Evolutionary conservation across 2,113 vertebrate genomes (phyloP).

Genomic region (Pelodiscus sinensis): DNA sequence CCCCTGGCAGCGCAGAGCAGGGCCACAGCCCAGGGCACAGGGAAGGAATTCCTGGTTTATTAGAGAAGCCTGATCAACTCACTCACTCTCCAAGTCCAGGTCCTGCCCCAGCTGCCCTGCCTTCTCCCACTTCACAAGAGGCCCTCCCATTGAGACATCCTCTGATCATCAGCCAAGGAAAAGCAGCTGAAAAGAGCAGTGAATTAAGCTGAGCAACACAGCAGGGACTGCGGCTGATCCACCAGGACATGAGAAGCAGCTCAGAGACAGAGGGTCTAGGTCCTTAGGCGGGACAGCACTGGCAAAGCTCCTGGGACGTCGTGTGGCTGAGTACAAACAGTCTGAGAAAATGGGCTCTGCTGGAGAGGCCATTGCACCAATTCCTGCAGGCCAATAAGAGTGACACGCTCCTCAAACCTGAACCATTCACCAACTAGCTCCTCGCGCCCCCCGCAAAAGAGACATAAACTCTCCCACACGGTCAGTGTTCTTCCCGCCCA

Average conservation of each 20-base stretch:
- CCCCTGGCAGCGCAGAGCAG: neutral
- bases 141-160: neutral
- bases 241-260: accelerated
- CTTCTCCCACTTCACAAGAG: neutral
- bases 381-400: neutral
- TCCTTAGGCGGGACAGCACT: accelerated
- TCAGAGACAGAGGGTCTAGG: neutral
- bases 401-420: accelerated
- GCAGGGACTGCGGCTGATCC: accelerated
- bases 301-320: accelerated
- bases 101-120: accelerated
- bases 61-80: accelerated
- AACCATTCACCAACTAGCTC: neutral
- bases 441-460: neutral
- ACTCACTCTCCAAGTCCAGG: accelerated
- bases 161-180: neutral
- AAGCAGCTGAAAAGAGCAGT: neutral
- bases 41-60: neutral
- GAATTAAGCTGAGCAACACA: accelerated
- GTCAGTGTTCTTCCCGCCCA: neutral
- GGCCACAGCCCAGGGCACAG: neutral
- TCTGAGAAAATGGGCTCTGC: accelerated
- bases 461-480: neutral
- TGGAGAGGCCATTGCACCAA: accelerated
- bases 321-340: neutral